Evolutionary conservation across 1,140 invertebrate species (phyloP).

Genomic region (Ruditapes philippinarum): DNA sequence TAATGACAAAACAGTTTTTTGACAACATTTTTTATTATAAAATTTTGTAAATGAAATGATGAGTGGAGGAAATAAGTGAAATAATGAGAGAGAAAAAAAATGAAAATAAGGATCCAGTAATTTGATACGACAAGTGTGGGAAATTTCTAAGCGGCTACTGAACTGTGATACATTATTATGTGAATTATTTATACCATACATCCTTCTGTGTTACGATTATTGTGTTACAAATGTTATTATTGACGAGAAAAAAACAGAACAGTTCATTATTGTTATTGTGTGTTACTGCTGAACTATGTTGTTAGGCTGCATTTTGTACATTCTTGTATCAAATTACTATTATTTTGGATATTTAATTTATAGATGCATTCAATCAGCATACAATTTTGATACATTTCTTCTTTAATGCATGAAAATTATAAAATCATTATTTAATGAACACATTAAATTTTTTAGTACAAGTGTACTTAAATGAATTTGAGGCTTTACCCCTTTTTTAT

Average conservation of each 20-base stretch:
- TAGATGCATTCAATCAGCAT: too few relatives aligned
- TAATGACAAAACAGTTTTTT: too few relatives aligned
- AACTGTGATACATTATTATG: conserved; percentile 11
- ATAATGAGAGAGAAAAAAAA: too few relatives aligned
- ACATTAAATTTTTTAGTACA: background rate
- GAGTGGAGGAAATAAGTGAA: too few relatives aligned
- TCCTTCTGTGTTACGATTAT: conserved; percentile 24
- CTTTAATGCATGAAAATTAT: too few relatives aligned
- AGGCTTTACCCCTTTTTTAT: background rate
- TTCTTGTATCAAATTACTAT: background rate
- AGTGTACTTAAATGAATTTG: background rate
- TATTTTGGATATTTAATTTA: too few relatives aligned
- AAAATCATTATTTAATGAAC: background rate
- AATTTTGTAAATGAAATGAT: too few relatives aligned
- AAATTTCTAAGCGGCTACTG: background rate
- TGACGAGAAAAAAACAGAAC: too few relatives aligned
- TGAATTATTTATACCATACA: background rate
- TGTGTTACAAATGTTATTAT: conserved; percentile 6
- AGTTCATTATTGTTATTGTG: background rate
- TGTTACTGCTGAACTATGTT: background rate
- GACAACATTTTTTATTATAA: too few relatives aligned
- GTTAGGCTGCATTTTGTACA: background rate
- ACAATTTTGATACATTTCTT: too few relatives aligned
- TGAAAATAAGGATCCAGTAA: too few relatives aligned
- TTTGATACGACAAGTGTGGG: background rate